Base-by-base conservation (phyloP, 1,140 invertebrate species). In the Panagrolaimus sp. region DNA sequence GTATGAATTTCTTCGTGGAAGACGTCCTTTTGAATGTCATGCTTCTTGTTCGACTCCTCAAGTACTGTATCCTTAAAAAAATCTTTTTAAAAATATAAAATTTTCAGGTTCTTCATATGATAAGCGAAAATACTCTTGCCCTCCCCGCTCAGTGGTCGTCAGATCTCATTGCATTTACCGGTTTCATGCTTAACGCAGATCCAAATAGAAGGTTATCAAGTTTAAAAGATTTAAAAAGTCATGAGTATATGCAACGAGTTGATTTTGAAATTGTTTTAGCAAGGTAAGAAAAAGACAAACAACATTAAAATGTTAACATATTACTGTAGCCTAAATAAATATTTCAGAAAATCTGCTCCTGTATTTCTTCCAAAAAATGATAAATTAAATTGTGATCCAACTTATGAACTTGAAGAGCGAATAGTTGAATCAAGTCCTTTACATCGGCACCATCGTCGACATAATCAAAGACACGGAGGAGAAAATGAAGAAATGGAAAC, bases 371-470 rank as follows among this genome's bases (percentile, higher is more conserved):
- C 26, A 81, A 89, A 88, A 90, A 90, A 84, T 90, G 91, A 81
- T 90, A 91, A 73, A 79, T 84, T 93, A 8, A 93, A 93, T 84
- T 93, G 91, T 84, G 91, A 93, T 85, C 91, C 91, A 0, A 92
- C 91, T 1, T 90, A 91, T 81, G 91, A 93, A 83, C 84, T 93
- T n/a, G 91, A 93, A 83, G 90, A 92, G 80, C 88, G 88, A 87
- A 93, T 93, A 69, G 90, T 93, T 15, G 91, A 93, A 84, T 88
- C 90, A 0, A 89, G 89, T 75, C 91, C 91, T 0, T 78, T 93
- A 65, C 91, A 93, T 78, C 92, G 92, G 83, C 68, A 67, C 45
- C 63, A 70, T 28, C 15, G 52, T 21, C 52, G 52, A 10, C 52
- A 58, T 58, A 58, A 58, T 58, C 21, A 58, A 21, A 14, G 52